phyloP scores from a whole-genome alignment of 2,888 invertebrate species.

The Morpho helenor region DNA sequence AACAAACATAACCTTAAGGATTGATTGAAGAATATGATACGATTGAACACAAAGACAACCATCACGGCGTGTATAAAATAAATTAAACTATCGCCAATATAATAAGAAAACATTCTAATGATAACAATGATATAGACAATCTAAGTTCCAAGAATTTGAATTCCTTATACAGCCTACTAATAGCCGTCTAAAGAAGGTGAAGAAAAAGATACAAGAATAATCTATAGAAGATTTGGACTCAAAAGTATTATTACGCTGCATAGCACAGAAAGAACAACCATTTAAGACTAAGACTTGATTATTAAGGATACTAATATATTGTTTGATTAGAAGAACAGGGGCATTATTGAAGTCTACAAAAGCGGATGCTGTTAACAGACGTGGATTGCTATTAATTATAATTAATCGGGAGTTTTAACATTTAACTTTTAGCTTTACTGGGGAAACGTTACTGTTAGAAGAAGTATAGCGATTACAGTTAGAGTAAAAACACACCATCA shows the following conservation, averaged over 20 bases:
- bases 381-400: background rate
- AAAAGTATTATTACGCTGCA: background rate
- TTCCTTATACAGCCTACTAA: background rate
- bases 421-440: background rate
- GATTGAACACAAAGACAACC: too few relatives aligned
- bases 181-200: conserved; percentile 1
- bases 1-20: too few relatives aligned
- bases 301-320: background rate
- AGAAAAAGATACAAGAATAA: background rate
- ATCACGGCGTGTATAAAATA: too few relatives aligned
- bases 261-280: conserved; percentile 2
- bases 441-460: conserved; percentile 14
- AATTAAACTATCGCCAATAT: too few relatives aligned
- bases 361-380: conserved; percentile 1
- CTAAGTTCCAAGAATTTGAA: background rate
- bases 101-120: too few relatives aligned
- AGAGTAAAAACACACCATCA: conserved; percentile 56
- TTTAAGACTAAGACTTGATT: background rate
- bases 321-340: background rate
- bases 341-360: conserved; percentile 6
- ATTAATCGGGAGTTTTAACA: background rate
- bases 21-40: too few relatives aligned
- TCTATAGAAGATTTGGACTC: background rate
- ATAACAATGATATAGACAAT: too few relatives aligned
- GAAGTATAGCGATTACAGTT: conserved; percentile 30